Evolutionary conservation across 2,113 vertebrate genomes (phyloP), one percentile per base, ranked within the genome.

Genomic region (Psephotus haematonotus): DNA sequence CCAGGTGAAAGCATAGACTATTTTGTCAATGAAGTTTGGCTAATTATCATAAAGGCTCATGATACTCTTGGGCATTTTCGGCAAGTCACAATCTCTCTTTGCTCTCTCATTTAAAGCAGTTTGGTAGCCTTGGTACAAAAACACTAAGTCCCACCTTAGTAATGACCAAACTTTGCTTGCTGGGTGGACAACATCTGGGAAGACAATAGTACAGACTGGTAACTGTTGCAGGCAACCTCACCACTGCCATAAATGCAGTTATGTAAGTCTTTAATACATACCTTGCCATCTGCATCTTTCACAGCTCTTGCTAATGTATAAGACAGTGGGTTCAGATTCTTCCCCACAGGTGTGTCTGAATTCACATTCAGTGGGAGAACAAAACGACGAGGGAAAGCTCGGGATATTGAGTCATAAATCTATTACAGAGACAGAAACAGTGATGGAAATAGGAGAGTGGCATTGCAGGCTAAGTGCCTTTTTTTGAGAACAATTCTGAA

Each of bases 351-450:
- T 0, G 97, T 98, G 41, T 98, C 96, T 59, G 81, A 43, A 69
- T 92, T 98, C 84, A 99, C 94, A 5, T 96, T 39, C 33, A 99
- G 97, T 10, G 99, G 99, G 88, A 99, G 98, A 55, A 99, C 99
- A 83, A 99, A 99, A 24, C 99, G 98, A 6, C 98, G 97, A 64
- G 99, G 99, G 76, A 98, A 99, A 10, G 95, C 47, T 75, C 55
- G 98, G 78, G 90, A 39, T 46, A 97, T 0, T 8, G 96, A 97
- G 74, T 98, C 98, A 92, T 99, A 99, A 29, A 98, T 68, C 99
- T 99, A 86, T 47, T 17, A 79, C 7, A 60, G 86, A 95, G n/a
- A 95, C 19, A 97, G 25, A 69, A 24, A 17, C 6, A 17, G 13
- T 13, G 60, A 5, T 37, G 77, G 67, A 69, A 43, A 92, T 22